Conservation (phyloP, 2,888 invertebrate species). For the Palloptera scutellata region DNA sequence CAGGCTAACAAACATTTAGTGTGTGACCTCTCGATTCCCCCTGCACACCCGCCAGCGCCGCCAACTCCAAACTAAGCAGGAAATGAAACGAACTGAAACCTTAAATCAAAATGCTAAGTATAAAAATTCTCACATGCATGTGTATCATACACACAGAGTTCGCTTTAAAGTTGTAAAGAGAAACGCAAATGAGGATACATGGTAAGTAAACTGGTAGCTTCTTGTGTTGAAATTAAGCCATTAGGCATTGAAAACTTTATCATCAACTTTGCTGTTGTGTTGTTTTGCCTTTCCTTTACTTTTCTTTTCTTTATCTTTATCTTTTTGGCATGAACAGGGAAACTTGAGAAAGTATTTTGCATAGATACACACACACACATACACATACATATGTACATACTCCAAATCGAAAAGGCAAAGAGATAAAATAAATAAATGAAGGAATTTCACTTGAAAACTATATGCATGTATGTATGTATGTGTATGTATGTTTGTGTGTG, state of each 20-base stretch:
- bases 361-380: constrained; percentile 19
- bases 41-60: no score
- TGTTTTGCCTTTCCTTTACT: background rate
- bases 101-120: no score
- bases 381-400: constrained; percentile 10
- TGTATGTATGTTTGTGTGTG: constrained; percentile 2
- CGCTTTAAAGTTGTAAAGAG: no score
- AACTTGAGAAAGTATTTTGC: background rate
- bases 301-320: background rate
- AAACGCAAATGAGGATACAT: no score
- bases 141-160: no score
- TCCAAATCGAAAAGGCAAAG: background rate
- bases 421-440: constrained; percentile 8
- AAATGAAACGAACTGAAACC: no score
- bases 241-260: constrained; percentile 25
- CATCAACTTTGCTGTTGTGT: background rate
- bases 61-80: no score
- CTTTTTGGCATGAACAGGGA: background rate
- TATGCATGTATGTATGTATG: background rate
- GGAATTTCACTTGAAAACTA: constrained; percentile 37
- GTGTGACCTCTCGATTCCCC: no score
- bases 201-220: no score
- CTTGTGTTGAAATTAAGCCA: constrained; percentile 17
- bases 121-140: no score
- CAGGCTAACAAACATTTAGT: no score